phyloP scores from a whole-genome alignment of 30 jellyfish, hydroid and myxozoan species.

The Calvadosia cruxmelitensis region DNA sequence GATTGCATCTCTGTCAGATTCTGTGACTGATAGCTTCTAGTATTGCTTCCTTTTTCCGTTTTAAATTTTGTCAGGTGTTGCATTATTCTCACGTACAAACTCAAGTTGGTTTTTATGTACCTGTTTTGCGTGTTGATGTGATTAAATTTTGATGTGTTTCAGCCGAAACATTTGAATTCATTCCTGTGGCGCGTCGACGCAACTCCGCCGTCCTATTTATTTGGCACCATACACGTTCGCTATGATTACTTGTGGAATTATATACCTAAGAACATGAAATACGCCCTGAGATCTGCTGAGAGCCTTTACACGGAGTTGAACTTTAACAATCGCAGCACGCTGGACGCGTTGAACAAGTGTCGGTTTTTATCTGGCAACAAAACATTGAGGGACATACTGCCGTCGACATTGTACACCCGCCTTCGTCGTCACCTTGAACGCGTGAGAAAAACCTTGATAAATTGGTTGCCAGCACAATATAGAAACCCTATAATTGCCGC shows the following conservation, averaged over 20 bases:
- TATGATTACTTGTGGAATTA: slow-evolving; percentile 60
- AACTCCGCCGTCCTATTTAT: slow-evolving; percentile 55
- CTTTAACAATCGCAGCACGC: slow-evolving; percentile 39
- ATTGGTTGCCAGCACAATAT: slow-evolving; percentile 41
- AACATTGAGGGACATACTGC: slow-evolving; percentile 40
- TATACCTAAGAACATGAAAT: slow-evolving; percentile 56
- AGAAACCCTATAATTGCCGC: slow-evolving; percentile 36
- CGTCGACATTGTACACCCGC: slow-evolving; percentile 26
- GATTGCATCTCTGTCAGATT: too few relatives aligned
- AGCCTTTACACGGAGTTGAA: slow-evolving; percentile 50
- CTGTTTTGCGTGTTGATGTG: too few relatives aligned
- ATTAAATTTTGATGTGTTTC: slow-evolving; percentile 2
- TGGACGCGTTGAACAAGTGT: slow-evolving; percentile 41
- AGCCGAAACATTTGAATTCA: slow-evolving; percentile 60
- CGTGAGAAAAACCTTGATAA: slow-evolving; percentile 33
- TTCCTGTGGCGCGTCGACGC: slow-evolving; percentile 48
- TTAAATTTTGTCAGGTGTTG: too few relatives aligned
- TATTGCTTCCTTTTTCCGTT: too few relatives aligned
- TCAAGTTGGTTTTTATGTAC: too few relatives aligned
- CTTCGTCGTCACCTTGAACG: slow-evolving; percentile 37
- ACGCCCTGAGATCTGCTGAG: slow-evolving; percentile 39
- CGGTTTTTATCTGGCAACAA: slow-evolving; percentile 48
- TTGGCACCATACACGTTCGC: slow-evolving; percentile 73
- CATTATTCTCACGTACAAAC: too few relatives aligned
- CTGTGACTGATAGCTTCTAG: too few relatives aligned